A percentile compares a stretch with the other conserved stretches of the same genome.
These are phyloP conservation scores for Silurus lanzhouensis DNA, from an alignment of 2,797 vertebrate genomes.

Conservation along the genomic window DNA sequence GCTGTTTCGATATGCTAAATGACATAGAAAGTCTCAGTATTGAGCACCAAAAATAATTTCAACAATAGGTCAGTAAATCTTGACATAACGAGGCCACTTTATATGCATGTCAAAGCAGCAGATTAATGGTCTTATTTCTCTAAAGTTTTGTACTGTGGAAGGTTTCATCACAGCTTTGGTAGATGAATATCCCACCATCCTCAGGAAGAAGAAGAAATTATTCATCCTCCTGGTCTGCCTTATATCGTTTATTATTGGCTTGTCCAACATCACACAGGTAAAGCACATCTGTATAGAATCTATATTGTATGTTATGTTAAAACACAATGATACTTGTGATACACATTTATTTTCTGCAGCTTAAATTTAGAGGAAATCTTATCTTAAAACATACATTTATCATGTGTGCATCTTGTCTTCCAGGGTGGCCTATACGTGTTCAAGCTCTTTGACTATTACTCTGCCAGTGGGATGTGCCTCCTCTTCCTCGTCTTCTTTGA, in stretches of 20 bases:
- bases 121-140: neutral
- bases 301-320: neutral
- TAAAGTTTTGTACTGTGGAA: conserved; percentile 90
- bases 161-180: conserved; percentile 90
- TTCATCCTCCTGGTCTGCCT: conserved; percentile 87
- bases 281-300: neutral
- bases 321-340: neutral
- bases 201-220: conserved; percentile 86
- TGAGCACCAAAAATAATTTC: neutral
- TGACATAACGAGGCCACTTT: neutral
- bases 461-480: conserved; percentile 91
- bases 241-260: conserved; percentile 86
- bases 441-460: conserved; percentile 94
- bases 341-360: neutral
- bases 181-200: conserved; percentile 83
- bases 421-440: conserved; percentile 91
- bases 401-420: conserved; percentile 19
- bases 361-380: neutral
- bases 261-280: conserved; percentile 94
- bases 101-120: neutral
- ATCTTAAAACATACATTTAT: neutral
- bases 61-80: neutral
- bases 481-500: conserved; percentile 93
- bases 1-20: neutral
- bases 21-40: neutral